phyloP scores from a whole-genome alignment of 2,113 vertebrate species.

The Callospermophilus lateralis region DNA sequence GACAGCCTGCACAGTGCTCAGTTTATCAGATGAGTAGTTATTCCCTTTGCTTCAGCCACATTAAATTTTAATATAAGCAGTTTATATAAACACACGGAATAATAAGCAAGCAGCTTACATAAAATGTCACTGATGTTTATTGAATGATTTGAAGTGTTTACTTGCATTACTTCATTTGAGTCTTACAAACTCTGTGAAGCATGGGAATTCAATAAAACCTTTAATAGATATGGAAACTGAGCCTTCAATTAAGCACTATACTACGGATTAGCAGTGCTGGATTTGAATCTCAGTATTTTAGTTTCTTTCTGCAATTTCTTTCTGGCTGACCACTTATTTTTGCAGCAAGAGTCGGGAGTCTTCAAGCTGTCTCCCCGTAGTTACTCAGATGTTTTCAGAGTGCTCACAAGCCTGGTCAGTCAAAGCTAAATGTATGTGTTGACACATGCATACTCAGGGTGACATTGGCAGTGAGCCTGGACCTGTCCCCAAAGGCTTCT shows the following conservation, averaged over 20 bases:
- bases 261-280: too few species aligned
- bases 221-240: neutral
- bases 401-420: neutral
- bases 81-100: neutral
- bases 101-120: neutral
- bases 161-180: neutral
- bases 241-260: neutral
- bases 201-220: neutral
- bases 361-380: neutral
- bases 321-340: neutral
- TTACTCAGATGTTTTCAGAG: neutral
- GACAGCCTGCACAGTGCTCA: too few species aligned
- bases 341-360: neutral
- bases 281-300: neutral
- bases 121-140: too few species aligned
- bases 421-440: neutral
- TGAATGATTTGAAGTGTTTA: neutral
- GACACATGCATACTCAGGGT: neutral
- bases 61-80: neutral
- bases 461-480: neutral
- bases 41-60: neutral
- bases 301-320: neutral
- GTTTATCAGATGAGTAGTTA: neutral
- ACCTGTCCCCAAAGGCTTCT: constrained; percentile 3
- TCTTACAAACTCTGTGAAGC: neutral